Base-by-base conservation (phyloP, 2,888 invertebrate species). In the Chymomyza amoena region DNA sequence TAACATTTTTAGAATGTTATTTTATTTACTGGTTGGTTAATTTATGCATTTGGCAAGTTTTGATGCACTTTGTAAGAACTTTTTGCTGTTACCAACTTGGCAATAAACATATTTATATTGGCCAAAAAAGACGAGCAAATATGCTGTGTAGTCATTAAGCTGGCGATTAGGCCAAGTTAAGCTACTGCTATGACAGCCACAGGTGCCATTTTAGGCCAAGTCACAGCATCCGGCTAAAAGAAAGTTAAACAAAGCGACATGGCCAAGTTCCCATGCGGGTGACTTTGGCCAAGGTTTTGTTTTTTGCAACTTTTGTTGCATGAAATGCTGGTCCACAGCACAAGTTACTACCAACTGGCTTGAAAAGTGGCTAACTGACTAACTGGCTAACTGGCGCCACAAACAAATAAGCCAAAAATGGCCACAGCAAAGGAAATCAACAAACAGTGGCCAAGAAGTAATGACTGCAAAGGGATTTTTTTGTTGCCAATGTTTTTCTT, bases 151-250 rank as follows among this genome's bases (percentile, higher is more conserved):
- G 54, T 36, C 64, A 64, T 64, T 64, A 52, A 64, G 54, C 52
- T 54, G 36, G 54, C 56, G 64, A 64, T 64, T 64, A 64, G 64
- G 54, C 39, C 39, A 45, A 45, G 39, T 45, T 45, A 45, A 39
- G 54, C 39, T 13, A 45, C 39, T 45, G 39, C 39, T 15, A 13
- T 13, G 39, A 13, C 64, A 56, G 64, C 64, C 64, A 64, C 64
- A 64, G 64, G 64, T 64, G 64, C 54, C 39, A 32, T 54, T 64
- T 54, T 36, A 57, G 28, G 32, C 64, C 64, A 56, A 64, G n/a
- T 56, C 36, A 64, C 28, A 52, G 64, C 56, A 64, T 52, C 15
- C 50, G 61, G 61, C 45, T 20, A 63, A 25, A 39, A 15, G 54
- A 54, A 32, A 54, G 54, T 16, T 4, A 60, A 28, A 60, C 9